Conservation (phyloP, 2,113 vertebrate species). For the Petromus typicus region DNA sequence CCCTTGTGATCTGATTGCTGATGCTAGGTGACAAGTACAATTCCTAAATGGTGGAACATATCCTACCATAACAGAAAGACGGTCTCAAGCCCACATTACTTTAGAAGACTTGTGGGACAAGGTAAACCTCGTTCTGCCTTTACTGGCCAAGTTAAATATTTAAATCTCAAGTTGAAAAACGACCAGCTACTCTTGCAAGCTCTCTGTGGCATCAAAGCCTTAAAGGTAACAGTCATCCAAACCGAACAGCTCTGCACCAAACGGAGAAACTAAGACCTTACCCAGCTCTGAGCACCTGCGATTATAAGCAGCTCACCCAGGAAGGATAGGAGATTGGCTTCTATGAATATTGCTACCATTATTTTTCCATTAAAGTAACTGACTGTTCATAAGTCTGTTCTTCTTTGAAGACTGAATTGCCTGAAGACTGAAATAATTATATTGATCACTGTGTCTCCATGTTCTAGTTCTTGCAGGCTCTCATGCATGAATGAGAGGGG, state of each 20-base stretch:
- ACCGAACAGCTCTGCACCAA: neutral
- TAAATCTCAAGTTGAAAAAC: constrained; percentile 42
- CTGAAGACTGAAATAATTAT: neutral
- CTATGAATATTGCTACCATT: neutral
- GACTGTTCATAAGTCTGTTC: neutral
- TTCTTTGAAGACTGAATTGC: neutral
- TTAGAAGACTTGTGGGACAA: neutral
- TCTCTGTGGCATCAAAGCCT: neutral
- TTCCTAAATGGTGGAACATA: neutral
- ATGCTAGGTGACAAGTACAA: neutral
- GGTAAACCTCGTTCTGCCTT: neutral
- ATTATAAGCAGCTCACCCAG: neutral
- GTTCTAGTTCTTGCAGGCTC: neutral
- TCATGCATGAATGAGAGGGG: neutral
- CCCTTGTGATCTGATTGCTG: neutral
- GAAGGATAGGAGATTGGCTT: neutral
- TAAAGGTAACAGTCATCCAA: neutral
- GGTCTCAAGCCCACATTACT: neutral
- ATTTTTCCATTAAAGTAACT: neutral
- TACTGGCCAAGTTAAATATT: constrained; percentile 8
- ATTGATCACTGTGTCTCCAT: neutral
- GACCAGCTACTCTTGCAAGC: neutral
- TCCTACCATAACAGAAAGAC: constrained; percentile 26
- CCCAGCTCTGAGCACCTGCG: neutral
- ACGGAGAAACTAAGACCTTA: neutral